Base-by-base conservation (phyloP, 2,797 vertebrate species). In the Etheostoma perlongum region DNA sequence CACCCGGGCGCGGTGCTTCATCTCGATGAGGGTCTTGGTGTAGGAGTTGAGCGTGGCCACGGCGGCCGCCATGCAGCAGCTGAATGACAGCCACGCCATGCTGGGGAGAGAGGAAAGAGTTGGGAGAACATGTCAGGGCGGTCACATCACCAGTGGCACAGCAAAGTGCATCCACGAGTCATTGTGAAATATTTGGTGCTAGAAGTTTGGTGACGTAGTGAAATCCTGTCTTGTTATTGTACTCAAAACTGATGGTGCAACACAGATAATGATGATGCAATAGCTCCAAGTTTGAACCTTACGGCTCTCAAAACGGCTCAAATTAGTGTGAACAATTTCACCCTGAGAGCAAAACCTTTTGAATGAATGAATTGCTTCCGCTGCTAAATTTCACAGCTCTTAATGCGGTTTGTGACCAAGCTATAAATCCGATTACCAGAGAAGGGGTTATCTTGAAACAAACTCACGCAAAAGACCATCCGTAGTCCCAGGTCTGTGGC, bases 41-140 rank as follows among this genome's bases (percentile, higher is more conserved):
- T 99, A 99, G 70, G 97, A 99, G 96, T 99, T 99, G 84, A 99
- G 92, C 3, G 97, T 98, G 57, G 97, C 97, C 74, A 99, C 97
- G 0, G 98, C 97, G 5, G 98, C 97, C 0, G 96, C 98, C 98
- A 99, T 99, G 91, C 97, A 99, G 88, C 97, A 99, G 91, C 97
- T 99, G 83, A 99, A 98, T 30, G 97, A 98, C 86, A 98, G 96
- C 97, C 97, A 99, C 0, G 97, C 97, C 94, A 99, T 93, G 66
- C 97, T 99, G 94, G 67, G 6, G 55, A 15, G 10, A 10, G 44
- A n/a, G 18, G n/a, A 55, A 25, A 25, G 47, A 21, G 11, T 18
- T 47, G 14, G 8, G 5, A 23, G 19, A 52, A 48, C 46, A n/a
- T 10, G 36, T 40, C 36, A 40, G 36, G 36, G 10, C 1, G 0